Percentiles rank a stretch among this genome's conserved stretches.
Evolutionary conservation across 1,140 invertebrate genomes (phyloP).

Genomic region (Heliconius nattereri): DNA sequence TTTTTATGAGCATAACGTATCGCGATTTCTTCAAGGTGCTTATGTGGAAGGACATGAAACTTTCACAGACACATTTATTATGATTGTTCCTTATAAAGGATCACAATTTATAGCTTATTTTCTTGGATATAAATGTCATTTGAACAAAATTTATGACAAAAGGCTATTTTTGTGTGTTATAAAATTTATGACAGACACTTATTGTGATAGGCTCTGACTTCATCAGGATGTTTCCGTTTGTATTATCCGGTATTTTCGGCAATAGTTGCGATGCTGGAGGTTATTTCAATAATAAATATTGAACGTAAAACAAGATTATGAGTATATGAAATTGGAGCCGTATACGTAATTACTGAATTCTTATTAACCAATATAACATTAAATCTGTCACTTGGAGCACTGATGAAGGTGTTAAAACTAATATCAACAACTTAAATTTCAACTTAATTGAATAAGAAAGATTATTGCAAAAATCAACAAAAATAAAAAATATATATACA

Average conservation of each 20-base stretch:
- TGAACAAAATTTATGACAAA: constrained; percentile 24
- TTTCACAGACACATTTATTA: constrained; percentile 32
- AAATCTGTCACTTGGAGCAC: too few relatives aligned
- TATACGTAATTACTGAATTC: too few relatives aligned
- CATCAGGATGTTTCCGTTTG: background rate
- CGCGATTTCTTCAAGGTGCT: constrained; percentile 29
- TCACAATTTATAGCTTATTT: constrained; percentile 32
- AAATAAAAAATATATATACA: too few relatives aligned
- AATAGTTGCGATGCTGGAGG: background rate
- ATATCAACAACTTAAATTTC: too few relatives aligned
- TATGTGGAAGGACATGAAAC: constrained; percentile 32
- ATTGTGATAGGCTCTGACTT: constrained; percentile 9
- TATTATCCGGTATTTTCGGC: background rate
- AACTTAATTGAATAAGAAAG: too few relatives aligned
- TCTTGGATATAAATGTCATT: constrained; percentile 25
- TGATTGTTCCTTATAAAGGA: constrained; percentile 34
- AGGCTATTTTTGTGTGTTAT: constrained; percentile 18
- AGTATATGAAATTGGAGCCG: background rate
- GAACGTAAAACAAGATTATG: background rate
- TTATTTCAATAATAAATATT: background rate
- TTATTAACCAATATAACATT: too few relatives aligned
- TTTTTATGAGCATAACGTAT: constrained; percentile 24
- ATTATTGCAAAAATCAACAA: too few relatives aligned
- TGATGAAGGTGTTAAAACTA: too few relatives aligned
- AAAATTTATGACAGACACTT: constrained; percentile 14